These are phyloP conservation scores for Eriosoma lanigerum DNA, from an alignment of 1,140 invertebrate species.

Conservation along the genomic window DNA sequence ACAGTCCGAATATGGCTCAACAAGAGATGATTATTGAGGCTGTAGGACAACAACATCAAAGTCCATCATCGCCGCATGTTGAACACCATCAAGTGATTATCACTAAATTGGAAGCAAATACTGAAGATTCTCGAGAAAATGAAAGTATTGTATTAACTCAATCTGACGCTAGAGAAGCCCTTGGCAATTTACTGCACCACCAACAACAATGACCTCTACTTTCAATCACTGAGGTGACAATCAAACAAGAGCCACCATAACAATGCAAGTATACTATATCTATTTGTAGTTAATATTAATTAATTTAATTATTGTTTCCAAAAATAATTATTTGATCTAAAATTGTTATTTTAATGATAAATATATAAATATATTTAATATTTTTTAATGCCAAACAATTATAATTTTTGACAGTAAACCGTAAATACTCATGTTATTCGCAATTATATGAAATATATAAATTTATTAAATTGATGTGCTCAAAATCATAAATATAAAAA, in stretches of 20 bases:
- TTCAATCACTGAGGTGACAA: conserved; percentile 8
- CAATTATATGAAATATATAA: conserved; percentile 5
- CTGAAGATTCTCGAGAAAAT: conserved; percentile 25
- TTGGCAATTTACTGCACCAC: conserved; percentile 37
- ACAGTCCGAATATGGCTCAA: conserved; percentile 42
- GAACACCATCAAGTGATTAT: conserved; percentile 40
- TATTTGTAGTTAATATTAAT: conserved; percentile 18
- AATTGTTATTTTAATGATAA: background rate
- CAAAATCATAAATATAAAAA: conserved; percentile 8
- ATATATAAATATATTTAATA: no score
- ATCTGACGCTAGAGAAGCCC: conserved; percentile 42
- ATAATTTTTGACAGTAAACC: no score
- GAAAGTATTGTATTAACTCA: conserved; percentile 47
- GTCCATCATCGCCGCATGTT: conserved; percentile 40
- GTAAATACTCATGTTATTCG: no score
- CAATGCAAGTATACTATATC: conserved; percentile 17
- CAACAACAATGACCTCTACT: conserved; percentile 34
- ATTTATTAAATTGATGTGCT: background rate
- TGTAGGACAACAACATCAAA: conserved; percentile 34
- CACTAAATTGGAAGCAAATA: conserved; percentile 47
- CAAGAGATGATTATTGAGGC: conserved; percentile 49
- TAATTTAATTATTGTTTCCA: background rate
- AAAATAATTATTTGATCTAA: background rate
- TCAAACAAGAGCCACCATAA: conserved; percentile 27
- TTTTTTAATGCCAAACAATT: no score